Conservation (phyloP, 1,140 invertebrate species). For the Neotoxoptera formosana region DNA sequence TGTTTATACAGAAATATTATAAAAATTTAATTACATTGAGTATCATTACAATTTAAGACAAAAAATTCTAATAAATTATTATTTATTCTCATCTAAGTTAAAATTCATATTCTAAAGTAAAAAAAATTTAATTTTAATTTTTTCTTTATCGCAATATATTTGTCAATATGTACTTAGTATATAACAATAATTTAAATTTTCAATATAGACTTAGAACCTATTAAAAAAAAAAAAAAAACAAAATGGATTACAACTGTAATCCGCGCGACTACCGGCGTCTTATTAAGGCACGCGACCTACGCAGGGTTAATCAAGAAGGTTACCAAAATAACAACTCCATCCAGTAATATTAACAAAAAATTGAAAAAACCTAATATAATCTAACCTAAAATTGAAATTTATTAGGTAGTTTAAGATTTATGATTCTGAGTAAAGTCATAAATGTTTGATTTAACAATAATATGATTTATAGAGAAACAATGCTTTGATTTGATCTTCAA, state of each 20-base stretch:
- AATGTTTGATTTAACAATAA: too few species aligned
- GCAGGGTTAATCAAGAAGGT: too few species aligned
- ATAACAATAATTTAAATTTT: conserved; percentile 32
- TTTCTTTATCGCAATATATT: conserved; percentile 33
- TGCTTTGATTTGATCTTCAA: too few species aligned
- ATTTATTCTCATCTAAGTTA: conserved; percentile 28
- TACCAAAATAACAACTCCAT: too few species aligned
- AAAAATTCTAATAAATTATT: conserved; percentile 47
- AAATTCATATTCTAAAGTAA: conserved; percentile 36
- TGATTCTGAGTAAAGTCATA: too few species aligned
- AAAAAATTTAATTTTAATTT: conserved; percentile 11
- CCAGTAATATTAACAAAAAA: too few species aligned
- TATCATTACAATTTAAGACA: conserved; percentile 37
- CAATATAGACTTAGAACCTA: conserved; percentile 30
- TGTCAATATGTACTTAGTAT: conserved; percentile 34
- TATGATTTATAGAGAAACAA: too few species aligned
- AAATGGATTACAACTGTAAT: conserved; percentile 42
- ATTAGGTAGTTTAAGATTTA: too few species aligned
- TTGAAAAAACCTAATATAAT: too few species aligned
- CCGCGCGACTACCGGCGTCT: conserved; percentile 18
- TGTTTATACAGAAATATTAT: conserved; percentile 44
- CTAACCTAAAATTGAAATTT: too few species aligned
- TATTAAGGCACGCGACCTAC: conserved; percentile 30
- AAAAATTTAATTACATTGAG: conserved; percentile 36
- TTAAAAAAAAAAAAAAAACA: background rate